Base-by-base conservation (phyloP, 1,140 invertebrate genomes). In the Halictus rubicundus region DNA sequence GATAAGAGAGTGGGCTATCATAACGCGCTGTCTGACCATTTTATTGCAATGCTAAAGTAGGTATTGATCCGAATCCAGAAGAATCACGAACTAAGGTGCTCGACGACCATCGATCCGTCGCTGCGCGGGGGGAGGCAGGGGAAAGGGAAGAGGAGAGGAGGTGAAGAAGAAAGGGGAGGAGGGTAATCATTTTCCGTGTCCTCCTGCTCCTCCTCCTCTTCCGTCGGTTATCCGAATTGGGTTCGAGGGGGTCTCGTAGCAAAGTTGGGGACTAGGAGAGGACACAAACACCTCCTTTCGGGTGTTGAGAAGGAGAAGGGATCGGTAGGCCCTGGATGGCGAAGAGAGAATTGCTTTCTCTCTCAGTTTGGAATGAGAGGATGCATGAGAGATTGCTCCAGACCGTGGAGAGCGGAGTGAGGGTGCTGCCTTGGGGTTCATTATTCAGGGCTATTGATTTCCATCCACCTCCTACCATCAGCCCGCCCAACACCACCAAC, bases 381-480 rank as follows among this genome's bases (percentile, higher is more conserved):
- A 87, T 87, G 88, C 82, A 88, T 86, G 87, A 88, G 87, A 87
- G 86, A 89, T 83, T 84, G 86, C 85, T 88, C 86, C 85, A 88
- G 86, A 86, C 83, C 83, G 85, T 88, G 78, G 84, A 85, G 84
- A 82, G 81, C 72, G 85, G 83, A 81, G 81, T 68, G 86, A 89
- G 89, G 87, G 86, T 90, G 86, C 86, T 90, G 89, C 89, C 88
- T 92, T 89, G 89, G 90, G 91, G 89, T 92, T 92, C 90, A 92
- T 92, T 91, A 92, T 92, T 92, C 91, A 92, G 88, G 91, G 91
- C 90, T 92, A 91, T 92, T 92, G 91, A 92, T 92, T 92, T 91
- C 91, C 89, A 92, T 91, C 91, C 89, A 91, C 85, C 90, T 86
- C 88, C 85, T 89, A 88, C 84, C 86, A 89, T 83, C 87, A 87